Percentiles rank a stretch among this genome's conserved stretches.
Evolutionary conservation across 2,797 vertebrate genomes (phyloP).

Genomic region (Melanotaenia trifasciata): DNA sequence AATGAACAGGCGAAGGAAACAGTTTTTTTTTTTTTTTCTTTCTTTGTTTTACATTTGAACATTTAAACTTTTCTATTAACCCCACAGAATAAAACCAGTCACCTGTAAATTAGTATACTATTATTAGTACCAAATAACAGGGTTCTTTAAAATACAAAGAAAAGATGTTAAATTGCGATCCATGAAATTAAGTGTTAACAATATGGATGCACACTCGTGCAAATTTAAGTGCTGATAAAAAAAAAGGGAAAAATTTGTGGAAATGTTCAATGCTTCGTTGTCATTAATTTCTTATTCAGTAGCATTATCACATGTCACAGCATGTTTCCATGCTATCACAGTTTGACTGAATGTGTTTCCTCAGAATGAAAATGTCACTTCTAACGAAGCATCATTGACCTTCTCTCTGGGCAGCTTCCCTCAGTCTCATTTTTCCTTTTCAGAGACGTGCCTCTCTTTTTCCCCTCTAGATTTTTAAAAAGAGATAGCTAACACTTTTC

Average conservation of each 20-base stretch:
- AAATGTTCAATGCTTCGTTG: not conserved
- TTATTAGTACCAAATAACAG: not conserved
- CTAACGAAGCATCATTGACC: constrained; percentile 56
- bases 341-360: constrained; percentile 25
- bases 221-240: not conserved
- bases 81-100: not conserved
- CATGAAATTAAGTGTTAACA: not conserved
- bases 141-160: not conserved
- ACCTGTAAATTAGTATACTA: not conserved
- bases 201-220: not conserved
- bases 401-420: constrained; percentile 40
- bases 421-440: constrained; percentile 36
- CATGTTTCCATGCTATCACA: constrained; percentile 4
- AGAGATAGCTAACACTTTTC: constrained; percentile 26
- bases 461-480: constrained; percentile 29
- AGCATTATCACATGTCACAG: constrained; percentile 2
- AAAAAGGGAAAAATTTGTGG: not conserved
- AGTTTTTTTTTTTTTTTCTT: not conserved
- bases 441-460: constrained; percentile 35
- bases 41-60: not conserved
- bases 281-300: constrained; percentile 3
- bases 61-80: not conserved
- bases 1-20: not conserved
- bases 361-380: constrained; percentile 56
- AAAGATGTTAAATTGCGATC: not conserved